Base-by-base conservation (phyloP, 2,797 vertebrate genomes). In the Natrix natrix region DNA sequence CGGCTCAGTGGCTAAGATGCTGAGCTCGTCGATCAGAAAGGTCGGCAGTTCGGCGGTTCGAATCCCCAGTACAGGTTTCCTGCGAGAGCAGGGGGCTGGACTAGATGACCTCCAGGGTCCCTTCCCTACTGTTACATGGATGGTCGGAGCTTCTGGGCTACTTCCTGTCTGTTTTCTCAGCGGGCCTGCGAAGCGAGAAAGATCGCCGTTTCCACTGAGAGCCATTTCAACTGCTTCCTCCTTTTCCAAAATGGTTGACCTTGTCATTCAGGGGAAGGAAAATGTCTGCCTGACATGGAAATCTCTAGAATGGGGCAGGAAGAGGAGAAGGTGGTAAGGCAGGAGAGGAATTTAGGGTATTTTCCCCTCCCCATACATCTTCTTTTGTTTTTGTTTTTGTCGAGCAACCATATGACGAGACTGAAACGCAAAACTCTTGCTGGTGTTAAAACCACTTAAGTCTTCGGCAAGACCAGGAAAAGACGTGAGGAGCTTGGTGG, bases 321-420 rank as follows among this genome's bases (percentile, higher is more conserved):
- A 22, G 74, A 78, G 74, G 37, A 43, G 37, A 22, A 5, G 74
- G 37, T 22, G 74, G 74, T 11, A 11, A 83, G 37, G 37, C 74
- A 43, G 37, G 20, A 48, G 20, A 83, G 20, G 8, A 22, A 10
- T 24, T 22, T 48, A 5, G 74, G 20, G 6, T 37, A 8, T n/a
- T 17, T n/a, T 2, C 0, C 0, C 16, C 16, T 1, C 0, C 17
- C 10, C 20, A 17, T 1, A 16, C 56, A 57, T 32, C 14, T 24
- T 83, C 37, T 32, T 48, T 22, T 2, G 3, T 5, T 43, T 78
- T 83, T 48, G 10, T 83, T 83, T 48, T 83, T 8, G 12, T 83
- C 1, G 0, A 48, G 74, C 37, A 48, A 5, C 10, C 74, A 0
- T 48, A 20, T 12, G 37, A 24, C 37, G 37, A 48, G 37, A 24